A percentile compares a stretch with the other conserved stretches of the same genome.
phyloP scores from a whole-genome alignment of 2,113 vertebrate species.

The Thryonomys swinderianus region DNA sequence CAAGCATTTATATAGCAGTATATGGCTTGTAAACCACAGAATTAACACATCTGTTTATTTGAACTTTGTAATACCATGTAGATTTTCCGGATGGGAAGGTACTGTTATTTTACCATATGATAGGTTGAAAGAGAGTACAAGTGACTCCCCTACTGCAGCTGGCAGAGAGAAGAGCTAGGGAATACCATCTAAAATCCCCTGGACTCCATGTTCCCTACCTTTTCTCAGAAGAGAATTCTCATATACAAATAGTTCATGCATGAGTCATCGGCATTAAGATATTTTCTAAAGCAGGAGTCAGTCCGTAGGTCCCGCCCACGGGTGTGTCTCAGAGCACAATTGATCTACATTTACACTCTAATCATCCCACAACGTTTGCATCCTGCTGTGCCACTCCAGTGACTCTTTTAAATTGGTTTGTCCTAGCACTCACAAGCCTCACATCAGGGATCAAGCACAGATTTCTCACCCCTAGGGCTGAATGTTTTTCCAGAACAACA shows the following conservation, averaged over 20 bases:
- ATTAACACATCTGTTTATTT: neutral
- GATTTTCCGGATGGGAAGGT: neutral
- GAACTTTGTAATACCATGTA: neutral
- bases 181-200: neutral
- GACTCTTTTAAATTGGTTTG: constrained; percentile 31
- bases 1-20: neutral
- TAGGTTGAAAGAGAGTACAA: neutral
- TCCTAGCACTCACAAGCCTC: neutral
- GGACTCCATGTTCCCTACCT: neutral
- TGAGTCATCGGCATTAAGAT: neutral
- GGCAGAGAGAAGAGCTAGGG: constrained; percentile 1
- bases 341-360: neutral
- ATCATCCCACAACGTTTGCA: neutral
- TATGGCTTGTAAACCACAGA: neutral
- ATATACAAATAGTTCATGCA: neutral
- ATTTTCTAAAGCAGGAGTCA: neutral
- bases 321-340: constrained; percentile 12
- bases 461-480: neutral
- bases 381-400: neutral
- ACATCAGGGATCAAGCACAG: neutral
- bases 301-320: neutral
- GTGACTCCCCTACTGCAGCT: neutral
- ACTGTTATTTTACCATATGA: neutral
- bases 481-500: neutral
- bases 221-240: neutral